Percentiles rank a stretch among this genome's conserved stretches.
These are phyloP conservation scores for Heterodera carotae DNA, from an alignment of 1,140 invertebrate genomes.

Conservation along the genomic window DNA sequence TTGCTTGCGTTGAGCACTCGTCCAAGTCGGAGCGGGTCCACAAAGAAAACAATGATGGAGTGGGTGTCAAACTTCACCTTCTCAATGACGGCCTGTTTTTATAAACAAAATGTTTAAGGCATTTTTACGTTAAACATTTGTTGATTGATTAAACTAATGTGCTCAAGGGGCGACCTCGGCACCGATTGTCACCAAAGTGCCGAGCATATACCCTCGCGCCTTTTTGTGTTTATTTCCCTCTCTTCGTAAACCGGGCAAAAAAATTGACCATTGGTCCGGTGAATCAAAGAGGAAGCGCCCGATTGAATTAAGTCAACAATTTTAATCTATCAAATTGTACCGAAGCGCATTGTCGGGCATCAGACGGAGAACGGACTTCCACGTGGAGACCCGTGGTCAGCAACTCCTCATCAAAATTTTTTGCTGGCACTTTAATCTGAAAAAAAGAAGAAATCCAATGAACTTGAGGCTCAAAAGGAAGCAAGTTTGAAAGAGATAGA, in stretches of 20 bases:
- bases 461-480: too few species aligned
- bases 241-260: constrained; percentile 19
- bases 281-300: constrained; percentile 9
- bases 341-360: constrained; percentile 28
- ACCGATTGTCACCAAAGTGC: background rate
- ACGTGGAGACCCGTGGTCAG: constrained; percentile 33
- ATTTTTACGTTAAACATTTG: background rate
- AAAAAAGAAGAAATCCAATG: constrained; percentile 17
- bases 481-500: too few species aligned
- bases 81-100: constrained; percentile 26
- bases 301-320: background rate
- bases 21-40: constrained; percentile 30
- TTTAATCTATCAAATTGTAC: constrained; percentile 18
- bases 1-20: constrained; percentile 12
- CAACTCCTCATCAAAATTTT: constrained; percentile 20
- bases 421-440: constrained; percentile 31
- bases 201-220: constrained; percentile 19
- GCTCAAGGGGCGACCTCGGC: constrained; percentile 16
- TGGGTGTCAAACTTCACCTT: constrained; percentile 13
- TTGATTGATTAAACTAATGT: constrained; percentile 1
- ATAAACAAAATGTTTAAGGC: too few species aligned
- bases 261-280: background rate
- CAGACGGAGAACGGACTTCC: constrained; percentile 30
- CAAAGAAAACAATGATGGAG: constrained; percentile 28
- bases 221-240: constrained; percentile 20